phyloP scores from a whole-genome alignment of 2,797 vertebrate genomes.

The Champsocephalus esox region DNA sequence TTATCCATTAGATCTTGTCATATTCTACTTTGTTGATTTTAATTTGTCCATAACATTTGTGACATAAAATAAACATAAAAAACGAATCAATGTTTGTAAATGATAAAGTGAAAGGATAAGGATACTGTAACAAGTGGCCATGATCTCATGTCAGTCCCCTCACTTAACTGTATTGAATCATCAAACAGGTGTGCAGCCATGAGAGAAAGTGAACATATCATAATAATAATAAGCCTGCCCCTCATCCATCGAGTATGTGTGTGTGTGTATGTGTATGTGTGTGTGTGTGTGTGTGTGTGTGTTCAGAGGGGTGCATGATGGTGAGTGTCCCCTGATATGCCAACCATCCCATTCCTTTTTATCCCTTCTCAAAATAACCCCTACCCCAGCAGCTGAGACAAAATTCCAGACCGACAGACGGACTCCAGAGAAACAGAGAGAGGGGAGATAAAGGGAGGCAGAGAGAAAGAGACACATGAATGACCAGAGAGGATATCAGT shows the following conservation, averaged over 20 bases:
- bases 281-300: neutral
- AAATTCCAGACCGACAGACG: constrained; percentile 54
- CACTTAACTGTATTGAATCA: neutral
- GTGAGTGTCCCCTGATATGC: constrained; percentile 63
- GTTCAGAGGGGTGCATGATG: neutral
- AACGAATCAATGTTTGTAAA: no score
- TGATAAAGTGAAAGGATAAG: neutral
- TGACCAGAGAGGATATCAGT: constrained; percentile 1
- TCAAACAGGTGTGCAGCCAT: neutral
- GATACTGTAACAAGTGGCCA: neutral
- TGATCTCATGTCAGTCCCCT: neutral
- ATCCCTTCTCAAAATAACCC: constrained; percentile 79
- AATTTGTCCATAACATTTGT: no score
- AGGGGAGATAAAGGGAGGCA: neutral
- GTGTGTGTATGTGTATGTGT: neutral
- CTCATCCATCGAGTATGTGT: constrained; percentile 4
- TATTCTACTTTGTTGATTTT: no score
- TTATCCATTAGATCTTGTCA: no score
- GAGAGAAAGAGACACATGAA: neutral
- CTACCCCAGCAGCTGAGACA: constrained; percentile 72
- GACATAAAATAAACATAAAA: no score
- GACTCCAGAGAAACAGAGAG: constrained; percentile 11
- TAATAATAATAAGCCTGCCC: neutral
- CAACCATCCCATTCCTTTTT: constrained; percentile 74
- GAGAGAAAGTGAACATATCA: neutral